Percentiles rank a stretch among this genome's conserved stretches.
phyloP scores from a whole-genome alignment of 1,140 invertebrate species.

The Drosophila kikkawai region DNA sequence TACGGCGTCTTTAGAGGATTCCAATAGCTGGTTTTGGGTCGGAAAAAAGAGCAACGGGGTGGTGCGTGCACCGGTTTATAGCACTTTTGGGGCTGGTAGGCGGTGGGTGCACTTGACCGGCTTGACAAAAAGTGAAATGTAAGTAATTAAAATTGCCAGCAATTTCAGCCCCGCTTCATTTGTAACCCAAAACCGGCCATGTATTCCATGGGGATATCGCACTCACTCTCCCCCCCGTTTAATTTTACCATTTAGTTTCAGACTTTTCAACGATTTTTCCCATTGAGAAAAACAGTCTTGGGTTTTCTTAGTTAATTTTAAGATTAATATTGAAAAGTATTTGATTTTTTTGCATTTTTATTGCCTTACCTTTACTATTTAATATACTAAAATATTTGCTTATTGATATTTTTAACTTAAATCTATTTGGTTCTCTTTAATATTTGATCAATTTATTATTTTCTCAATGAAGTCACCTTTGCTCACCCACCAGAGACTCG shows the following conservation, averaged over 20 bases:
- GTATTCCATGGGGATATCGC: constrained; percentile 5
- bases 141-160: constrained; percentile 80
- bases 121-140: constrained; percentile 79
- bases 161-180: constrained; percentile 55
- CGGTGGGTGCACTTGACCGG: constrained; percentile 68
- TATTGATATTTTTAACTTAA: not conserved
- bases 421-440: not conserved
- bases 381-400: not conserved
- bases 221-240: not conserved
- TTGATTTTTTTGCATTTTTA: not conserved
- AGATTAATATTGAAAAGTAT: not conserved
- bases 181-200: constrained; percentile 55
- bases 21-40: constrained; percentile 5
- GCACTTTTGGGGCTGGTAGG: constrained; percentile 59
- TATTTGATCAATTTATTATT: not conserved
- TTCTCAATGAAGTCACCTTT: not conserved
- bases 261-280: not conserved
- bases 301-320: not conserved
- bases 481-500: not conserved
- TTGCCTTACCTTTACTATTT: not conserved
- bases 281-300: not conserved
- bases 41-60: constrained; percentile 9
- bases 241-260: constrained; percentile 1
- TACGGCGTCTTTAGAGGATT: constrained; percentile 20
- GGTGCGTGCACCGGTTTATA: constrained; percentile 73